phyloP scores from a whole-genome alignment of 2,888 invertebrate species.

The Tridacna gigas region DNA sequence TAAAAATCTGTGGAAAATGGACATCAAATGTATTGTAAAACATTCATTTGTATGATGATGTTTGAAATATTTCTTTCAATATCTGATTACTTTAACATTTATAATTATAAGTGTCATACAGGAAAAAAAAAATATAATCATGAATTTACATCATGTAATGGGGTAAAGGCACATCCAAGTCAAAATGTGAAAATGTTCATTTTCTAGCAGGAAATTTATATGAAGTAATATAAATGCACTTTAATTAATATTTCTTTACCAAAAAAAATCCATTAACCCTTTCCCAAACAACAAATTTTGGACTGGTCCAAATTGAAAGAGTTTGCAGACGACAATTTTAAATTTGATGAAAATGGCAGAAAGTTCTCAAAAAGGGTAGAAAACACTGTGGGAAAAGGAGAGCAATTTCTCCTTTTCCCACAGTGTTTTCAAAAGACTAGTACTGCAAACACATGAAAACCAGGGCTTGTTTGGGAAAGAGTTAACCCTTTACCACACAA shows the following conservation, averaged over 20 bases:
- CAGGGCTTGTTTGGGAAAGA: background rate
- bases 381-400: background rate
- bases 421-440: background rate
- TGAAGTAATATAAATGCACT: background rate
- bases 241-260: background rate
- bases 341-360: background rate
- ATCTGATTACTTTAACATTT: background rate
- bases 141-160: background rate
- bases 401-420: background rate
- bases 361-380: background rate
- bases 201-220: background rate
- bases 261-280: background rate
- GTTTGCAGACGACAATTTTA: background rate
- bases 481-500: background rate
- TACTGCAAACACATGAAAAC: background rate
- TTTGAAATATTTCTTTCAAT: background rate
- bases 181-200: slow-evolving; percentile 11
- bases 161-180: background rate
- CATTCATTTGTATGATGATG: background rate
- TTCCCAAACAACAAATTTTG: background rate
- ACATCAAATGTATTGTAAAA: background rate
- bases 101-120: background rate
- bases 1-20: slow-evolving; percentile 27
- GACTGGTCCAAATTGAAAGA: background rate
- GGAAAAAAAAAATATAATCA: background rate